Base-by-base conservation (phyloP, 2,888 invertebrate species). In the Pristionchus exspectatus region DNA sequence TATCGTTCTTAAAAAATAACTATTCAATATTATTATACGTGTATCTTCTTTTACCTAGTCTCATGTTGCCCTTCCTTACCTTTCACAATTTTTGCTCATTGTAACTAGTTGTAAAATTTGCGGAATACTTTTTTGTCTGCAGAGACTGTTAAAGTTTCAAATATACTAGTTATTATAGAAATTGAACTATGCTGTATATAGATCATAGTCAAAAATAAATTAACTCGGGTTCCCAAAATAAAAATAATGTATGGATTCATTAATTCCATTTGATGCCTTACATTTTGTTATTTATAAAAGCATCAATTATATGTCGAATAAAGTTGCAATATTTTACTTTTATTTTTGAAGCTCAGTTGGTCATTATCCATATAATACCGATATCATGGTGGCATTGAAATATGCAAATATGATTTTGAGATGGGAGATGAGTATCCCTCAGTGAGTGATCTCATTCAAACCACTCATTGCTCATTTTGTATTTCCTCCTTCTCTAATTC, bases 351-450 rank as follows among this genome's bases (percentile, higher is more conserved):
- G 4, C 21, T 21, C 44, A 81, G 81, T 50, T 81, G 44, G 21
- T n/a, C 16, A n/a, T 27, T 81, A 50, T 81, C 81, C 10, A n/a
- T 21, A 50, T 44, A 81, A 24, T 81, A 81, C 27, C 33, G 44
- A 77, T 38, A 44, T 38, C 33, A 30, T 2, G 38, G 30, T 77
- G 12, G 33, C 5, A 44, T 44, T 38, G 72, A 72, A 27, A 72
- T 72, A 59, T 18, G 24, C 24, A n/a, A 69, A 27, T 69, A 18
- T 0, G 44, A 7, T 50, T 38, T 74, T 5, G 3, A 74, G 74
- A 74, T 74, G 74, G 33, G 12, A 74, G 74, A 74, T 74, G 9
- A 33, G 27, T 83, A 83, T 50, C 87, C 87, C 10, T 87, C 87
- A 30, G 50, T 66, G 24, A 24, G 33, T 50, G 87, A 87, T 66